Percentiles rank a stretch among this genome's conserved stretches.
These are phyloP conservation scores for Zosterops hypoxanthus DNA, from an alignment of 2,113 vertebrate species.

Conservation along the genomic window DNA sequence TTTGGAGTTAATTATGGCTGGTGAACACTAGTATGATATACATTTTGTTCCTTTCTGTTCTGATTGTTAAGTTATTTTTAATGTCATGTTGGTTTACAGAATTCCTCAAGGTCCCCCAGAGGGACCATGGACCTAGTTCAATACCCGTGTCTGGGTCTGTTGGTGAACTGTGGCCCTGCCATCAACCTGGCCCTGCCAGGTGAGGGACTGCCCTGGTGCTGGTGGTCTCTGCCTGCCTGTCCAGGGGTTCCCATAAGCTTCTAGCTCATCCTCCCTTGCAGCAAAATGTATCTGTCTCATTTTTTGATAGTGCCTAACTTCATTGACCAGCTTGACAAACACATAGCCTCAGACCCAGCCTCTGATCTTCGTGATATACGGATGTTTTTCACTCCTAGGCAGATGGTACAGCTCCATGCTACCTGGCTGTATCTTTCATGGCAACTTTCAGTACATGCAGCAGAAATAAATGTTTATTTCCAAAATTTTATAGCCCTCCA, in stretches of 20 bases:
- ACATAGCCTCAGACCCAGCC: background rate
- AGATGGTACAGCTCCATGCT: background rate
- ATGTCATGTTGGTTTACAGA: background rate
- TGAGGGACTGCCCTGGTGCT: background rate
- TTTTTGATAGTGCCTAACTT: background rate
- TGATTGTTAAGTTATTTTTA: background rate
- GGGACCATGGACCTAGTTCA: background rate
- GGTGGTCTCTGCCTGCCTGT: background rate
- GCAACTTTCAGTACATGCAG: background rate
- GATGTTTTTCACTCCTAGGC: background rate
- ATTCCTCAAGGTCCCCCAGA: background rate
- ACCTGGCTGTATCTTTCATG: background rate
- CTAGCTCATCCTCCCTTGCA: background rate
- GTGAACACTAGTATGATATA: background rate
- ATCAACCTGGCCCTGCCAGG: background rate
- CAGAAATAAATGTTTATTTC: background rate
- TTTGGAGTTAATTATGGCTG: background rate
- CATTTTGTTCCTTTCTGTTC: background rate
- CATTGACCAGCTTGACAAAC: background rate
- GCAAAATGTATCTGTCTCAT: background rate
- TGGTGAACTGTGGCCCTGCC: background rate
- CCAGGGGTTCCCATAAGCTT: background rate
- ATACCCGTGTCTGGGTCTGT: rapidly evolving
- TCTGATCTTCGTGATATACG: background rate
- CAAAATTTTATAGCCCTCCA: background rate